These are phyloP conservation scores for Ramphastos sulfuratus DNA, from an alignment of 2,113 vertebrate species.

Conservation along the genomic window DNA sequence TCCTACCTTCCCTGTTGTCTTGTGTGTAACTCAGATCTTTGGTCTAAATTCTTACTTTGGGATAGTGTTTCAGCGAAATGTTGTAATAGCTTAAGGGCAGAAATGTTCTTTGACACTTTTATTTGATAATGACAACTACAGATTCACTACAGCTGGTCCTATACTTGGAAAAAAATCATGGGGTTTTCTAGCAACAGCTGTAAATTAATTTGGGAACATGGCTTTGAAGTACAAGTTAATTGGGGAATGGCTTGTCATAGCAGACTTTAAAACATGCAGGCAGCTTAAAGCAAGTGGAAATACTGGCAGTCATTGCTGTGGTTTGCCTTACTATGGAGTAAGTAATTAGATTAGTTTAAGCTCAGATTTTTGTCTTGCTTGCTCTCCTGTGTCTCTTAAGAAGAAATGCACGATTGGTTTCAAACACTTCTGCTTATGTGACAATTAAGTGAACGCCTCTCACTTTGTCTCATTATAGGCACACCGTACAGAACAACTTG, in stretches of 20 bases:
- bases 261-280: not conserved
- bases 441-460: conserved; percentile 44
- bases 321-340: conserved; percentile 10
- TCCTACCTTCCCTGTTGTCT: not conserved
- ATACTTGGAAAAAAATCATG: not conserved
- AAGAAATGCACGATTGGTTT: conserved; percentile 43
- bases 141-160: not conserved
- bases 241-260: not conserved
- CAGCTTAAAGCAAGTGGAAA: conserved; percentile 36
- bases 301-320: not conserved
- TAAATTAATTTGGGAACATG: conserved; percentile 19
- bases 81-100: not conserved
- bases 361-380: conserved; percentile 17
- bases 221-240: conserved; percentile 26
- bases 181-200: conserved; percentile 16
- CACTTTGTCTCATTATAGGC: conserved; percentile 24
- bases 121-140: conserved; percentile 15
- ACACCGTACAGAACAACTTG: conserved; percentile 29
- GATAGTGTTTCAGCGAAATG: not conserved
- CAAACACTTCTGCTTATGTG: conserved; percentile 35
- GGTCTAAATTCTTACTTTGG: not conserved
- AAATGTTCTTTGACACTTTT: not conserved
- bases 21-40: not conserved
- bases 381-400: conserved; percentile 1
- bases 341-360: conserved; percentile 60